Evolutionary conservation across 2,113 vertebrate genomes (phyloP).

Genomic region (Catharus fuscescens): DNA sequence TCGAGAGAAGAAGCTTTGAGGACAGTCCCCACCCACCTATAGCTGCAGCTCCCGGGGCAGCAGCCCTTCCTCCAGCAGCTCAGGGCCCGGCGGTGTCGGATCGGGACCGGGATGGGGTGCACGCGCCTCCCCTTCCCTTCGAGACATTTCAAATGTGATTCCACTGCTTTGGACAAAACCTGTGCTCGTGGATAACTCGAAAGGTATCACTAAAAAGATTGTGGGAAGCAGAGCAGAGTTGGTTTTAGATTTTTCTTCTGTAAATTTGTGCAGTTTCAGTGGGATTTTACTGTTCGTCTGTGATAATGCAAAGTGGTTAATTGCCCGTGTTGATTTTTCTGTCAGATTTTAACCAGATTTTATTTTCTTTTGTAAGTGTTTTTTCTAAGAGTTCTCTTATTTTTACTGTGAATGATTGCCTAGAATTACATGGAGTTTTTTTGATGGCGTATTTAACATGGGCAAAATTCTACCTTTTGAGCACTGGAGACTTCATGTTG

Average conservation of each 20-base stretch:
- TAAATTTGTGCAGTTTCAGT: constrained; percentile 30
- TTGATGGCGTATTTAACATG: background rate
- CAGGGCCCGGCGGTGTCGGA: background rate
- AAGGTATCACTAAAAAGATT: background rate
- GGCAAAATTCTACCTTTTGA: constrained; percentile 16
- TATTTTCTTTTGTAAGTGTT: constrained; percentile 43
- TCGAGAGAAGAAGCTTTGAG: constrained; percentile 83
- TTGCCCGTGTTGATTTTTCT: background rate
- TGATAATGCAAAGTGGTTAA: constrained; percentile 28
- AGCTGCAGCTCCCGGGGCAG: constrained; percentile 18
- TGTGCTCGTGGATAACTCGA: background rate
- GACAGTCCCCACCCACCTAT: constrained; percentile 86
- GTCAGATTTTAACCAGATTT: constrained; percentile 36
- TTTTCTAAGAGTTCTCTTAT: constrained; percentile 45
- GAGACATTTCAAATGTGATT: constrained; percentile 12
- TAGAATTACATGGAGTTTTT: background rate
- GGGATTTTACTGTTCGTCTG: constrained; percentile 30
- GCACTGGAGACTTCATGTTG: constrained; percentile 14
- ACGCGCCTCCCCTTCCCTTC: background rate
- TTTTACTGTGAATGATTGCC: constrained; percentile 56
- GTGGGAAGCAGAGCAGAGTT: background rate
- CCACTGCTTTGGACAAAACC: background rate
- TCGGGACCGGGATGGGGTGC: background rate
- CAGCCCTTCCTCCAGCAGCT: constrained; percentile 27
- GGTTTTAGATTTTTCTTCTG: background rate